Evolutionary conservation across 2,797 vertebrate genomes (phyloP).

Genomic region (Sitta carolinensis): DNA sequence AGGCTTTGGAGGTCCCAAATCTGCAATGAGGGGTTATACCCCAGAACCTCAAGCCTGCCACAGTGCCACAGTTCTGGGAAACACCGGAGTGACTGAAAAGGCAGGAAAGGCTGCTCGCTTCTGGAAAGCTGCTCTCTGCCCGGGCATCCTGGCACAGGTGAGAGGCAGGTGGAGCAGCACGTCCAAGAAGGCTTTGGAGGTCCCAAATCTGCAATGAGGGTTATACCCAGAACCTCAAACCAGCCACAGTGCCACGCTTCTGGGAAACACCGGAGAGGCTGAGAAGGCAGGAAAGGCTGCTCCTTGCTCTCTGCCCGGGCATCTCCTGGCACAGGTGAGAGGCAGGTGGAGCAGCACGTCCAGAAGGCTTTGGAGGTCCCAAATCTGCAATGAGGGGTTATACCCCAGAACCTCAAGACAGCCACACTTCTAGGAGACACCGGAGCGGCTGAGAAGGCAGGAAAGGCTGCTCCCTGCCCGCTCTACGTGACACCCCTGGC

Average conservation of each 20-base stretch:
- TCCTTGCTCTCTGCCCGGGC: too few relatives aligned
- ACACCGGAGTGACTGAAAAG: too few relatives aligned
- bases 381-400: too few relatives aligned
- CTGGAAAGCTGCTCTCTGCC: neutral
- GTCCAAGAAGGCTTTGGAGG: neutral
- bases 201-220: too few relatives aligned
- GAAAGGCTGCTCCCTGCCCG: neutral
- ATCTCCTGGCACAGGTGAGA: neutral
- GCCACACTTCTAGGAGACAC: neutral
- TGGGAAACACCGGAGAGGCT: neutral
- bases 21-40: fast-evolving
- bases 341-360: neutral
- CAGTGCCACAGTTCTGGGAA: neutral
- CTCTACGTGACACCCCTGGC: too few relatives aligned
- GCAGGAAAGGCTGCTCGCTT: neutral
- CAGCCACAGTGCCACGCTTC: fast-evolving
- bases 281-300: neutral
- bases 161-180: neutral
- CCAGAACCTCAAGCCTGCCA: fast-evolving
- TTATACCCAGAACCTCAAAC: too few relatives aligned
- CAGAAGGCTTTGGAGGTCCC: neutral
- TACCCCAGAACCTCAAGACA: too few relatives aligned
- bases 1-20: neutral
- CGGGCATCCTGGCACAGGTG: neutral
- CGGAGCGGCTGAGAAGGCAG: fast-evolving